A percentile compares a stretch with the other conserved stretches of the same genome.
Evolutionary conservation across 2,113 vertebrate genomes (phyloP).

Genomic region (Spermophilus dauricus): DNA sequence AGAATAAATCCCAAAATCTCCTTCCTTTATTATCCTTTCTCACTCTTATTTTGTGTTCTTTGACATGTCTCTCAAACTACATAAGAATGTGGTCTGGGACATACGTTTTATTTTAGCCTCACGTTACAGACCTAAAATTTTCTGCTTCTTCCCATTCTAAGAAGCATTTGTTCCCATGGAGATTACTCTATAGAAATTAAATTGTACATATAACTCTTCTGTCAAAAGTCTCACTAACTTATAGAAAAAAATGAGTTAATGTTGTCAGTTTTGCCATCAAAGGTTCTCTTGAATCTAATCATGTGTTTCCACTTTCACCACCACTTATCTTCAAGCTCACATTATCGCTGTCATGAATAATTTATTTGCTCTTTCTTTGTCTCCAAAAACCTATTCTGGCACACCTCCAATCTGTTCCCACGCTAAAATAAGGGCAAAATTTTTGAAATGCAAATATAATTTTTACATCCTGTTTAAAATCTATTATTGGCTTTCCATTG

Average conservation of each 20-base stretch:
- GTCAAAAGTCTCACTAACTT: background rate
- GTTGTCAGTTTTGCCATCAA: background rate
- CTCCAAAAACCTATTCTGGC: background rate
- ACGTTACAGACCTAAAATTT: background rate
- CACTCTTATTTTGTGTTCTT: background rate
- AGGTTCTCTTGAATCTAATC: background rate
- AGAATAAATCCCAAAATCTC: background rate
- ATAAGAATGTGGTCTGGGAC: background rate
- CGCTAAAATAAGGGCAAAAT: background rate
- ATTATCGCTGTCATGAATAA: background rate
- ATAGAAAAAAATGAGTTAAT: background rate
- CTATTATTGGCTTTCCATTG: background rate
- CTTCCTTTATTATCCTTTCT: background rate
- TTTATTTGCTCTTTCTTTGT: background rate
- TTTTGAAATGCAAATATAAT: slow-evolving; percentile 16
- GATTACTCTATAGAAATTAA: background rate
- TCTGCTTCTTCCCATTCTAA: background rate
- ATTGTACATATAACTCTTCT: background rate
- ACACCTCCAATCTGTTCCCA: background rate
- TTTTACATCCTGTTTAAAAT: background rate
- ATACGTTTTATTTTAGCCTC: background rate
- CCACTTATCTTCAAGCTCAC: background rate
- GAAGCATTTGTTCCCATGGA: background rate
- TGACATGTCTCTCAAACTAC: background rate
- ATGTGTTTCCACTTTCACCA: background rate